Evolutionary conservation across 2,113 vertebrate species (phyloP).

Genomic region (Cavia porcellus): DNA sequence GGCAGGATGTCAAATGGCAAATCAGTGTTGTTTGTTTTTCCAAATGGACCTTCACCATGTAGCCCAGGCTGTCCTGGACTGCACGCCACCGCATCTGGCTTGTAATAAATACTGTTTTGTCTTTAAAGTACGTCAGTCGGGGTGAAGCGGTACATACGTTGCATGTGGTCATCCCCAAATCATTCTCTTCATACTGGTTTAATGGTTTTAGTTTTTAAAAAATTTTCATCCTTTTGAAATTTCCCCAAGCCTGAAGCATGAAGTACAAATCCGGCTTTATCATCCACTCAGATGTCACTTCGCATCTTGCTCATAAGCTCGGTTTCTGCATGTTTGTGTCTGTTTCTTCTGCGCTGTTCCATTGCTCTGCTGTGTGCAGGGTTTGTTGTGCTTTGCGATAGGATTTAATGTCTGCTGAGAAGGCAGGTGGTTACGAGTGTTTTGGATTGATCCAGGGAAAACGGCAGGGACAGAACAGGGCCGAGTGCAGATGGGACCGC

Average conservation of each 20-base stretch:
- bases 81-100: background rate
- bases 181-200: background rate
- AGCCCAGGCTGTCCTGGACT: background rate
- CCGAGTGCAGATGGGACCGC: background rate
- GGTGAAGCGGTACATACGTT: no score
- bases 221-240: constrained; percentile 39
- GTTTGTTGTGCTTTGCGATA: background rate
- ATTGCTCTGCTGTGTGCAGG: background rate
- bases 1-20: background rate
- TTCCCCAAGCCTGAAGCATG: background rate
- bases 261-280: background rate
- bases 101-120: no score
- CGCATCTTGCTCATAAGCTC: background rate
- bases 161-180: no score
- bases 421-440: background rate
- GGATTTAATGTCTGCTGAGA: background rate
- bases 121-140: no score
- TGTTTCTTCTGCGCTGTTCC: background rate
- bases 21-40: background rate
- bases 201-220: background rate
- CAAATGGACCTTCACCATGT: background rate
- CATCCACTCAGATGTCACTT: background rate
- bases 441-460: background rate
- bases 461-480: background rate
- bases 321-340: background rate